Conservation (phyloP, 2,797 vertebrate genomes). For the Takifugu ocellatus region DNA sequence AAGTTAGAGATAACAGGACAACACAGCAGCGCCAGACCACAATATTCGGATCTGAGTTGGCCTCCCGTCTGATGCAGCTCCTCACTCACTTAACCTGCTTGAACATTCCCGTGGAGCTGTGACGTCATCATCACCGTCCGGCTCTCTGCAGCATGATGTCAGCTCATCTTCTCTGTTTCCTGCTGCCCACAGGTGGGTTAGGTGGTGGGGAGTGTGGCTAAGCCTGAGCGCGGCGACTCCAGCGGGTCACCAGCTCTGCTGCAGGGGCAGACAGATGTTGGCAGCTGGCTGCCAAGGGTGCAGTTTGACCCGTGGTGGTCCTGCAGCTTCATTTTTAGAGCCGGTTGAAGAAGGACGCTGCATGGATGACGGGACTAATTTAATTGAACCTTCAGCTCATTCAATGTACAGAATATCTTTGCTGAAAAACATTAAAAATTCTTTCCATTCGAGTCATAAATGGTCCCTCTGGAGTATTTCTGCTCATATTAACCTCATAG, state of each 20-base stretch:
- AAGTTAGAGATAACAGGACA: not conserved
- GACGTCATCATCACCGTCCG: conserved; percentile 59
- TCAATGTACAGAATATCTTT: too few relatives aligned
- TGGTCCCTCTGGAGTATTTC: too few relatives aligned
- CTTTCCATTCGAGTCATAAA: too few relatives aligned
- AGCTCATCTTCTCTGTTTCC: conserved; percentile 22
- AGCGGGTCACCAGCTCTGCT: conserved; percentile 54
- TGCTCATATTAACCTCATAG: too few relatives aligned
- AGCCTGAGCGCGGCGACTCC: conserved; percentile 20
- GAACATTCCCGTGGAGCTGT: conserved; percentile 32
- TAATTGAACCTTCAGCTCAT: conserved; percentile 15
- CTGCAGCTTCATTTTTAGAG: conserved; percentile 59
- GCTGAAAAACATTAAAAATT: too few relatives aligned
- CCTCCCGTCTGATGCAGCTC: conserved; percentile 6
- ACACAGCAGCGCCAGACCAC: not conserved
- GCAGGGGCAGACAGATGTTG: conserved; percentile 55
- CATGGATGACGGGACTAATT: conserved; percentile 20
- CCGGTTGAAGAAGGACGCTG: conserved; percentile 39
- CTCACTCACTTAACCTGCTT: conserved; percentile 16
- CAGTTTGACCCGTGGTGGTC: conserved; percentile 57
- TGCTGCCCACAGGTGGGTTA: conserved; percentile 12
- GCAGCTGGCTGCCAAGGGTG: conserved; percentile 40
- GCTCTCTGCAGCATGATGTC: conserved; percentile 56
- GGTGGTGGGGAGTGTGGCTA: conserved; percentile 32
- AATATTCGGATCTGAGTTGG: too few relatives aligned